These are phyloP conservation scores for Stomorhina lunata DNA, from an alignment of 2,888 invertebrate species.

Conservation along the genomic window DNA sequence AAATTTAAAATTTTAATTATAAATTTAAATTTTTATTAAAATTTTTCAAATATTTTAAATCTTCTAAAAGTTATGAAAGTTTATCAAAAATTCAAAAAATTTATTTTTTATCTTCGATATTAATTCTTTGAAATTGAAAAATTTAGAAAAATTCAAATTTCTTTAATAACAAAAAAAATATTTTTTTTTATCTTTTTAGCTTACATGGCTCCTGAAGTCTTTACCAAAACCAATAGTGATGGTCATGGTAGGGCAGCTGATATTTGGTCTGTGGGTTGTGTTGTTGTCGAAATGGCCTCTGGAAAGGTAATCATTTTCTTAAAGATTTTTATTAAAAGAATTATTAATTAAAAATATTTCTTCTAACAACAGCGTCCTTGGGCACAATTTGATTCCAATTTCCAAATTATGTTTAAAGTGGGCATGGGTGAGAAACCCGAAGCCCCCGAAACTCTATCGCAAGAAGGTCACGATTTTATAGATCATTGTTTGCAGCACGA, in stretches of 20 bases:
- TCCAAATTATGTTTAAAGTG: slow-evolving; percentile 97
- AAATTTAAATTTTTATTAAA: no score
- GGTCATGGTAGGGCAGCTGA: slow-evolving; percentile 97
- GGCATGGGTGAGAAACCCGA: slow-evolving; percentile 94
- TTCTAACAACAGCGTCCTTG: slow-evolving; percentile 87
- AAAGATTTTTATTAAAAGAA: background rate
- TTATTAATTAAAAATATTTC: background rate
- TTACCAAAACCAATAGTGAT: slow-evolving; percentile 86
- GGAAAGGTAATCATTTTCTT: slow-evolving; percentile 85
- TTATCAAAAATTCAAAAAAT: no score
- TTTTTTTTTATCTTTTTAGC: slow-evolving; percentile 81
- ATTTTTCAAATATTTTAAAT: no score
- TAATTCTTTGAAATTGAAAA: no score
- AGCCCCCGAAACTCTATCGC: slow-evolving; percentile 87
- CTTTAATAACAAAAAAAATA: no score
- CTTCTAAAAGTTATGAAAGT: no score
- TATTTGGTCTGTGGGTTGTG: slow-evolving; percentile 97
- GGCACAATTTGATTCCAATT: slow-evolving; percentile 94
- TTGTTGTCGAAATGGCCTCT: slow-evolving; percentile 96
- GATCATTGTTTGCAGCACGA: slow-evolving; percentile 90
- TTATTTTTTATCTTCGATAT: no score
- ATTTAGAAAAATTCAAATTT: no score
- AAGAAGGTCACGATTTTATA: slow-evolving; percentile 91
- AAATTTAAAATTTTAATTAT: no score
- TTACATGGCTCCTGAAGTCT: slow-evolving; percentile 98